Base-by-base conservation (phyloP, 2,888 invertebrate species). In the Tetragonisca angustula region DNA sequence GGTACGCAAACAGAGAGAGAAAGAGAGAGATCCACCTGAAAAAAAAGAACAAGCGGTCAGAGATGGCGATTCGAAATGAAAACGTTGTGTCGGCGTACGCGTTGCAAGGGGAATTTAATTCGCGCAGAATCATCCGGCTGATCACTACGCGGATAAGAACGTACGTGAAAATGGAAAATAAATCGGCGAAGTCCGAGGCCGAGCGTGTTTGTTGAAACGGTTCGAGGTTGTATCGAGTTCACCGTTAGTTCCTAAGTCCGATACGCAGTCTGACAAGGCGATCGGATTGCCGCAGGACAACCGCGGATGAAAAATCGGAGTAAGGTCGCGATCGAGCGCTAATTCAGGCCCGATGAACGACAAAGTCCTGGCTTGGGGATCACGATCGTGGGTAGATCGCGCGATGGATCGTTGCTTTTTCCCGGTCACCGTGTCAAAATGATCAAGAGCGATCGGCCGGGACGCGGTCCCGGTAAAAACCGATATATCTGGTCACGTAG, bases 401-500 rank as follows among this genome's bases (percentile, higher is more conserved):
- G n/a, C 65, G 75, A 17, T 59, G 50, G 61, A 24, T 65, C 61
- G 67, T 32, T 43, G 62, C 75, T 73, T 85, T 85, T 65, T 74
- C 68, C 50, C 3, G 17, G 15, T 17, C 49, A 32, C 79, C 67
- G 85, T 65, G 86, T 85, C 85, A 85, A 81, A 85, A 85, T 85
- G 85, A 85, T 85, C 81, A 79, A 85, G 77, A 79, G 81, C 62
- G 75, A 75, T 79, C 73, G 81, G 56, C 9, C 13, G 67, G 9
- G 43, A 32, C 32, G n/a, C 4, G 59, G 61, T 27, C n/a, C 59
- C n/a, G 36, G 54, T 32, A 85, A 85, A 85, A 85, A 85, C 65
- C 54, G 17, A 68, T 62, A 75, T 75, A 80, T 86, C 83, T 79
- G 79, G 86, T 83, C 86, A 80, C 83, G 86, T 77, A 81, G 69